Evolutionary conservation across 2,797 vertebrate genomes (phyloP).

Genomic region (Discoglossus pictus): DNA sequence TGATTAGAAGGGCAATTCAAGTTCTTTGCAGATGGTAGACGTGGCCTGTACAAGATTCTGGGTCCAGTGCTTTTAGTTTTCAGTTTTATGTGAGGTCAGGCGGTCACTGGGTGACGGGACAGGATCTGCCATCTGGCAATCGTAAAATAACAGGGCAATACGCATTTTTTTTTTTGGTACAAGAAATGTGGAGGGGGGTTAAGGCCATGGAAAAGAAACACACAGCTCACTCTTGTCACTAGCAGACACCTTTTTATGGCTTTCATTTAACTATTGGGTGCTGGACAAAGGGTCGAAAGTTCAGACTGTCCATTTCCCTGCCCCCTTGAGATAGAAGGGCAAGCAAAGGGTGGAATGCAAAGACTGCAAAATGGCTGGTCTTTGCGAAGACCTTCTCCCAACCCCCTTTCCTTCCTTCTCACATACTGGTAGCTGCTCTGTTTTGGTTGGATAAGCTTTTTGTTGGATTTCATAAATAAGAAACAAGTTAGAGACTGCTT

Average conservation of each 20-base stretch:
- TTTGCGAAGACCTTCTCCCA: constrained; percentile 33
- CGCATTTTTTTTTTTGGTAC: constrained; percentile 64
- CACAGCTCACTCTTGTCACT: constrained; percentile 63
- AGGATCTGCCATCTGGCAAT: constrained; percentile 84
- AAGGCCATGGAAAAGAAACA: constrained; percentile 57
- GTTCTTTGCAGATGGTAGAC: constrained; percentile 20
- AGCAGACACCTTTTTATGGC: constrained; percentile 41
- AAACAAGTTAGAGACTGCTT: background rate
- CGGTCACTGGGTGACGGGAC: constrained; percentile 72
- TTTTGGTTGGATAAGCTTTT: background rate
- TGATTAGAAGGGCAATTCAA: background rate
- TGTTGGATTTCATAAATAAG: constrained; percentile 1
- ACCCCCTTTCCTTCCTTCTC: constrained; percentile 22
- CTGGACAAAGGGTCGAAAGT: constrained; percentile 74
- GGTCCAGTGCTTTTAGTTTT: constrained; percentile 65
- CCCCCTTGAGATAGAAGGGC: constrained; percentile 57
- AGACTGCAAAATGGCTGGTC: constrained; percentile 55
- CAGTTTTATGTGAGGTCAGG: constrained; percentile 81
- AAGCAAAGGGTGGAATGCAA: constrained; percentile 55
- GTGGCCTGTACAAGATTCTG: constrained; percentile 45
- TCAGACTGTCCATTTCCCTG: constrained; percentile 61
- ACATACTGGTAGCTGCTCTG: background rate
- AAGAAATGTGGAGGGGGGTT: constrained; percentile 52
- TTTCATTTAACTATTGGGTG: constrained; percentile 53
- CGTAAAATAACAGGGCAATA: constrained; percentile 74